These are phyloP conservation scores for Lasiurus borealis DNA, from an alignment of 2,113 vertebrate species.

Conservation along the genomic window DNA sequence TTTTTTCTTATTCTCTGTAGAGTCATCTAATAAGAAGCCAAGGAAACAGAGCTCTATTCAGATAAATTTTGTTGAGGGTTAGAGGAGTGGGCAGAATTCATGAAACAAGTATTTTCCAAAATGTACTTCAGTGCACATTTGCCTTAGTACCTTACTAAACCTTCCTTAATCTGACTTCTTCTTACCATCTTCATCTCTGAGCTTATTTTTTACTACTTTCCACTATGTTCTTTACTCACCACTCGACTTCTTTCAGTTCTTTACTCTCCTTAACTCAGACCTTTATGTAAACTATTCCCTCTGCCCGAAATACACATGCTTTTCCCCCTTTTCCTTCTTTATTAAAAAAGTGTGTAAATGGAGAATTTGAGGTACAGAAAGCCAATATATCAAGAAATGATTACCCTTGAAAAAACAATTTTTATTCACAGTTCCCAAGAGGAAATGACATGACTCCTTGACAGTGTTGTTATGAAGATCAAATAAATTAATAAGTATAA, in stretches of 20 bases:
- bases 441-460: not conserved
- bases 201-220: not conserved
- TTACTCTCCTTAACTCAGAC: not conserved
- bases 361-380: not conserved
- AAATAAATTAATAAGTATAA: not conserved
- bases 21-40: not conserved
- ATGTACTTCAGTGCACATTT: not conserved
- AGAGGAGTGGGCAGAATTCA: not conserved
- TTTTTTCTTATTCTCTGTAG: not conserved
- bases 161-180: not conserved
- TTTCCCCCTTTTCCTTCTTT: not conserved
- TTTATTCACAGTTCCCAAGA: not conserved
- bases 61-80: not conserved
- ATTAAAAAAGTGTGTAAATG: not conserved
- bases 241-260: not conserved
- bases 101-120: not conserved
- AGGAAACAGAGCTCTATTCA: not conserved
- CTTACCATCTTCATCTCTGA: not conserved
- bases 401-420: not conserved
- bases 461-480: not conserved
- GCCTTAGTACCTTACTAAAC: not conserved
- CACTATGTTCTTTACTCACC: not conserved
- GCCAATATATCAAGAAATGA: not conserved
- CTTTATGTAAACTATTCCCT: not conserved
- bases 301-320: not conserved